These are phyloP conservation scores for Tipula helvola DNA, from an alignment of 2,888 invertebrate genomes.

Conservation along the genomic window DNA sequence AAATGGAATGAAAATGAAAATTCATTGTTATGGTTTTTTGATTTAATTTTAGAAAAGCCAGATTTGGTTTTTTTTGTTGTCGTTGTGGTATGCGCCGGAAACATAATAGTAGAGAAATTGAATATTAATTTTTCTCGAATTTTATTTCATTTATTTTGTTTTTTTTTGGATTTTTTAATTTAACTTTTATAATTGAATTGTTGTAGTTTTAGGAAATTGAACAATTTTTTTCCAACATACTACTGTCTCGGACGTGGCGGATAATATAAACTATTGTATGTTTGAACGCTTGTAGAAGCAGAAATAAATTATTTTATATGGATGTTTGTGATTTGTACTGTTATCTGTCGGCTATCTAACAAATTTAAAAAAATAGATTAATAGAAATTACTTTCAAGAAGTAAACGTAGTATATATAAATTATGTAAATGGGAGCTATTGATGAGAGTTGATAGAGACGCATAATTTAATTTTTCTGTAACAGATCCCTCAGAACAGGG, in stretches of 20 bases:
- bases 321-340: no score
- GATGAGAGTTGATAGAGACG: no score
- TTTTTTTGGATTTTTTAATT: not conserved
- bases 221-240: not conserved
- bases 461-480: no score
- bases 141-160: not conserved
- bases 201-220: not conserved
- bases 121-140: not conserved
- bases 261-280: not conserved
- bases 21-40: not conserved
- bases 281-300: no score
- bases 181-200: not conserved
- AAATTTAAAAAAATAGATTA: no score
- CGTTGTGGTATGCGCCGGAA: not conserved
- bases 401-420: no score
- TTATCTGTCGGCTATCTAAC: no score
- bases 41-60: not conserved
- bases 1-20: not conserved
- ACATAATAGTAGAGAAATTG: not conserved
- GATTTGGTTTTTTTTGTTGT: not conserved
- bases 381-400: no score
- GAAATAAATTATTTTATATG: no score
- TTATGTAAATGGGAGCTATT: no score
- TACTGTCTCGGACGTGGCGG: not conserved
- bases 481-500: no score